A percentile compares a stretch with the other conserved stretches of the same genome.
Conservation (phyloP, 2,888 invertebrate genomes). For the Dasysyrphus albostriatus region DNA sequence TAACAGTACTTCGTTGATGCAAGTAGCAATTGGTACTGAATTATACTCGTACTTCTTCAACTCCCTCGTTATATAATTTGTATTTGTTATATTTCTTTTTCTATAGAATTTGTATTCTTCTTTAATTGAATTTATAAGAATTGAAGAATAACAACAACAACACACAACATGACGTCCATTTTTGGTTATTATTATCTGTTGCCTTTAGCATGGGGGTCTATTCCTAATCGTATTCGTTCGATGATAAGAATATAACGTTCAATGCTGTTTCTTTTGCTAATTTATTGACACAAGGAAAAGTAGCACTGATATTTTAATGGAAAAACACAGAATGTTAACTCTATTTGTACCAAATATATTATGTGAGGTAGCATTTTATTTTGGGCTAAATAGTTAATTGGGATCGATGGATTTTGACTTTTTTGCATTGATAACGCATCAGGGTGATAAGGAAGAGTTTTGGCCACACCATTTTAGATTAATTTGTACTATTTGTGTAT, state of each 20-base stretch:
- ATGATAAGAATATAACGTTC: slow-evolving; percentile 56
- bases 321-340: slow-evolving; percentile 18
- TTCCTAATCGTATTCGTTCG: slow-evolving; percentile 53
- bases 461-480: no score
- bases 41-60: slow-evolving; percentile 53
- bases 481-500: no score
- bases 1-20: slow-evolving; percentile 64
- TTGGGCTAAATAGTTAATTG: neutral
- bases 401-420: no score
- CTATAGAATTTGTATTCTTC: slow-evolving; percentile 42
- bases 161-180: slow-evolving; percentile 46
- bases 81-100: slow-evolving; percentile 30
- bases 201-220: slow-evolving; percentile 22
- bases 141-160: slow-evolving; percentile 9
- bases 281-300: slow-evolving; percentile 31
- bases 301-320: slow-evolving; percentile 33
- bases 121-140: slow-evolving; percentile 62
- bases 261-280: slow-evolving; percentile 15
- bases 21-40: slow-evolving; percentile 67
- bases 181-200: slow-evolving; percentile 58
- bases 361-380: neutral
- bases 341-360: neutral
- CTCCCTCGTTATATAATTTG: slow-evolving; percentile 51
- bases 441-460: no score
- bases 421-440: no score